A percentile compares a stretch with the other conserved stretches of the same genome.
Conservation (phyloP, 2,797 vertebrate species). For the Periophthalmus magnuspinnatus region DNA sequence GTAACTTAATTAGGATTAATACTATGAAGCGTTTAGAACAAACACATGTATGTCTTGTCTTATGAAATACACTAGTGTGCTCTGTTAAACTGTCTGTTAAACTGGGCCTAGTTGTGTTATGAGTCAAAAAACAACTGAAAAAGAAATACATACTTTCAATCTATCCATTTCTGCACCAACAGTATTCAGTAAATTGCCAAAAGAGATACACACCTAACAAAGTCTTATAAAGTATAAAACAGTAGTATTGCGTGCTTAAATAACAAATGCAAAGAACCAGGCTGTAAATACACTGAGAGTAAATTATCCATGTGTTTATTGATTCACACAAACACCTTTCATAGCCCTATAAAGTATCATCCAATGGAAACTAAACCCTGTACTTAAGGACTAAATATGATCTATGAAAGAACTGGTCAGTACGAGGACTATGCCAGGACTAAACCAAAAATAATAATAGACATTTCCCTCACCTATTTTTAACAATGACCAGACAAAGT, state of each 20-base stretch:
- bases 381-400: neutral
- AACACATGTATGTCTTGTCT: neutral
- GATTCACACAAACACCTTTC: neutral
- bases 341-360: neutral
- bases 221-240: too few species aligned
- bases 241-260: too few species aligned
- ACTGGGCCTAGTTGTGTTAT: too few species aligned
- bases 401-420: neutral
- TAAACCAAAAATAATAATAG: neutral
- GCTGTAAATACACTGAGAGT: conserved; percentile 7
- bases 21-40: neutral
- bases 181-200: neutral
- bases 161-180: too few species aligned
- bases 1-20: conserved; percentile 7
- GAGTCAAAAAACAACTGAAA: too few species aligned
- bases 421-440: neutral
- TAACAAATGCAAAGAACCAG: conserved; percentile 20
- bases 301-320: neutral
- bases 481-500: neutral
- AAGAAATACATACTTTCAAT: too few species aligned
- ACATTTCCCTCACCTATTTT: neutral
- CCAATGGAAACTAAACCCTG: neutral
- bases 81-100: too few species aligned
- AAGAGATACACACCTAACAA: neutral
- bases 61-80: conserved; percentile 18